Percentiles rank a stretch among this genome's conserved stretches.
These are phyloP conservation scores for Nilaparvata lugens DNA, from an alignment of 1,140 invertebrate species.

Conservation along the genomic window DNA sequence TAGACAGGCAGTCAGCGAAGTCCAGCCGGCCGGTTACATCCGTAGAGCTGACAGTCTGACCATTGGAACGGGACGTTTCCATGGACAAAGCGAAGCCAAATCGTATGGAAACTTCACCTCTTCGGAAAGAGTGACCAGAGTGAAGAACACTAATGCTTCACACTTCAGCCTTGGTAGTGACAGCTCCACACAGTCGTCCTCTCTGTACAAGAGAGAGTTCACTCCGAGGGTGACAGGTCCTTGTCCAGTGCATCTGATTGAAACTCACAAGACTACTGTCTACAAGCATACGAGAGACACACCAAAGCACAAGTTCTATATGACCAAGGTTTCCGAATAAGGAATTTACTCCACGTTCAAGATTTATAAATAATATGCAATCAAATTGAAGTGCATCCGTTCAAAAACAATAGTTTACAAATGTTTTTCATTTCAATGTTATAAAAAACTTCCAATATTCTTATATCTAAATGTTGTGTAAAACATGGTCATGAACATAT, in stretches of 20 bases:
- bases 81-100: conserved; percentile 53
- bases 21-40: conserved; percentile 13
- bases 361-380: too few species aligned
- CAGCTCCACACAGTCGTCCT: conserved; percentile 17
- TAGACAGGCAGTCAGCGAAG: conserved; percentile 33
- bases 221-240: conserved; percentile 54
- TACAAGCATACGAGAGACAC: conserved; percentile 75
- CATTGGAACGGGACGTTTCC: conserved; percentile 54
- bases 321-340: conserved; percentile 38
- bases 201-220: conserved; percentile 63
- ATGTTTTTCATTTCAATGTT: too few species aligned
- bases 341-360: too few species aligned
- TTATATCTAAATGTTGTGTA: too few species aligned
- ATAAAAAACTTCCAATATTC: too few species aligned
- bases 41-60: conserved; percentile 46
- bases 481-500: too few species aligned
- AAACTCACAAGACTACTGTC: conserved; percentile 45
- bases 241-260: conserved; percentile 66
- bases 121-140: conserved; percentile 39
- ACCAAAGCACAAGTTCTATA: conserved; percentile 72
- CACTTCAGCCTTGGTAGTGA: conserved; percentile 58
- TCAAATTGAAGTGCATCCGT: too few species aligned
- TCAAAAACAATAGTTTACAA: too few species aligned
- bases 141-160: conserved; percentile 54
- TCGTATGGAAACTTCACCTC: conserved; percentile 56